Conservation (phyloP, 2,797 vertebrate genomes). For the Sciurus vulgaris region DNA sequence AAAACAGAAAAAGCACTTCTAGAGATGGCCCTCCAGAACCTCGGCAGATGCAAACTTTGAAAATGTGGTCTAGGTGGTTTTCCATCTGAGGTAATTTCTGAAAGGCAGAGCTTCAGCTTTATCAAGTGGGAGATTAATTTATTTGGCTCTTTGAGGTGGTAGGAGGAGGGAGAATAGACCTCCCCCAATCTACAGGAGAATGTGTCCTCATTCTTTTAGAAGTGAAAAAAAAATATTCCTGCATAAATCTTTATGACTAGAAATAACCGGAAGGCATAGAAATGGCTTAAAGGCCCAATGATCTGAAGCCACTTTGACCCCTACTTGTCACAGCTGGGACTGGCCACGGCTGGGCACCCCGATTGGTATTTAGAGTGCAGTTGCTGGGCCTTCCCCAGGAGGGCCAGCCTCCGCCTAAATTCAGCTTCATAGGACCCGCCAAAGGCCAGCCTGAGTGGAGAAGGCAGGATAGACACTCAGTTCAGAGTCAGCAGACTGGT, state of each 20-base stretch:
- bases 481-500: slow-evolving; percentile 58
- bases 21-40: slow-evolving; percentile 7
- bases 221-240: neutral
- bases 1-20: neutral
- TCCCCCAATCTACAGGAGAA: neutral
- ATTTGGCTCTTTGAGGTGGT: neutral
- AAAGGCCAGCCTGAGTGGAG: slow-evolving; percentile 74
- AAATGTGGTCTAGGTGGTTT: neutral
- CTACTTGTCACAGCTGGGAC: slow-evolving; percentile 69
- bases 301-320: slow-evolving; percentile 55
- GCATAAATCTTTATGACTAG: slow-evolving; percentile 38
- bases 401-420: slow-evolving; percentile 74
- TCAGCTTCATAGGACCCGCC: slow-evolving; percentile 74
- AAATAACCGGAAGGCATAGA: slow-evolving; percentile 71
- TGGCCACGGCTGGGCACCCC: slow-evolving; percentile 44
- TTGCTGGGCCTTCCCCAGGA: slow-evolving; percentile 59
- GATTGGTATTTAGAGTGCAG: slow-evolving; percentile 71
- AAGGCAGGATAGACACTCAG: slow-evolving; percentile 15
- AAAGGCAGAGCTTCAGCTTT: neutral
- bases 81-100: slow-evolving; percentile 16
- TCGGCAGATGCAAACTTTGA: slow-evolving; percentile 44
- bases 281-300: slow-evolving; percentile 53
- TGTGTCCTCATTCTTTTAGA: slow-evolving; percentile 35
- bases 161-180: neutral
- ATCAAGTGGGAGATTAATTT: neutral